A percentile compares a stretch with the other conserved stretches of the same genome.
phyloP scores from a whole-genome alignment of 2,888 invertebrate species.

The Lordiphosa fenestrarum region DNA sequence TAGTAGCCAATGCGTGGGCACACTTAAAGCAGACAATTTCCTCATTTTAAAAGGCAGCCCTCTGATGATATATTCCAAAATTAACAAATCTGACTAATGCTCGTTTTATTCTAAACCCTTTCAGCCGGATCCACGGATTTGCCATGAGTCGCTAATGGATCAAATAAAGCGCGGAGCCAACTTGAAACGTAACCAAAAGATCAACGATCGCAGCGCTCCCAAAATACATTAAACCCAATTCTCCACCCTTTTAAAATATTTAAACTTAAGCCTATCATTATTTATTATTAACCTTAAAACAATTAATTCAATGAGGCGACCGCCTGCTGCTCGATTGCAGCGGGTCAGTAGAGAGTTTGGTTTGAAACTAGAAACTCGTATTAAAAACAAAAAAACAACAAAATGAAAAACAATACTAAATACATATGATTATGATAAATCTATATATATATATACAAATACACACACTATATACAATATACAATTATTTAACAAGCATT shows the following conservation, averaged over 20 bases:
- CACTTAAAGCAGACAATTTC: no score
- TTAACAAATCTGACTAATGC: background rate
- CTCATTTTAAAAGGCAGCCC: no score
- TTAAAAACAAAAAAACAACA: slow-evolving; percentile 5
- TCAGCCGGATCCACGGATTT: slow-evolving; percentile 88
- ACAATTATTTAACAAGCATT: slow-evolving; percentile 34
- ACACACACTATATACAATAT: slow-evolving; percentile 26
- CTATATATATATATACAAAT: slow-evolving; percentile 14
- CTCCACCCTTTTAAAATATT: background rate
- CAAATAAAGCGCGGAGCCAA: slow-evolving; percentile 94
- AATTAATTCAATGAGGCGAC: slow-evolving; percentile 50
- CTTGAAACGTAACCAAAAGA: slow-evolving; percentile 85
- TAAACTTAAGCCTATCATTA: slow-evolving; percentile 36
- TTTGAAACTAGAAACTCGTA: slow-evolving; percentile 69
- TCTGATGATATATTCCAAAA: no score
- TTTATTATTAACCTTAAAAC: slow-evolving; percentile 39
- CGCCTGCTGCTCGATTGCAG: slow-evolving; percentile 54
- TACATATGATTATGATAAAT: slow-evolving; percentile 36
- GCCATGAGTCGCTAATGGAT: slow-evolving; percentile 95
- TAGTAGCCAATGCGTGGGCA: no score
- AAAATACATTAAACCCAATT: slow-evolving; percentile 85
- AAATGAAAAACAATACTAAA: slow-evolving; percentile 34
- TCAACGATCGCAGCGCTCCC: slow-evolving; percentile 90
- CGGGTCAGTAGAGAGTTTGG: slow-evolving; percentile 52
- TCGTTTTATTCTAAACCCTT: slow-evolving; percentile 47